Evolutionary conservation across 2,113 vertebrate genomes (phyloP).

Genomic region (Erinaceus europaeus): DNA sequence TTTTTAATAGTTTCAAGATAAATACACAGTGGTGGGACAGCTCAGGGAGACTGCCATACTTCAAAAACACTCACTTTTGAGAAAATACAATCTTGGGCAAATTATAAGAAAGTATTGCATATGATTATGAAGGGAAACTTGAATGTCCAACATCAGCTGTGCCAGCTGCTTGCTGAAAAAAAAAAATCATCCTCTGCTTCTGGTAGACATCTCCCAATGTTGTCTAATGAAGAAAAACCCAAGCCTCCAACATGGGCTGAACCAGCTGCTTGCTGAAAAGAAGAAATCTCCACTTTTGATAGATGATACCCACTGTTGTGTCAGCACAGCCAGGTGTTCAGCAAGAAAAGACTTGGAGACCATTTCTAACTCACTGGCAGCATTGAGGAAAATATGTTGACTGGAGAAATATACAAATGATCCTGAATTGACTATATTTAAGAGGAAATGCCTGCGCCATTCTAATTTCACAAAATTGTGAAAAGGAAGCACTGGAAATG

Average conservation of each 20-base stretch:
- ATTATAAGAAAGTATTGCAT: neutral
- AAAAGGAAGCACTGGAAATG: neutral
- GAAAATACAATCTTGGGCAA: neutral
- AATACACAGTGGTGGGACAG: neutral
- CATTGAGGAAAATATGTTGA: neutral
- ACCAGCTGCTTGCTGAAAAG: neutral
- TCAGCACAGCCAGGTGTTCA: neutral
- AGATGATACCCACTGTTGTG: neutral
- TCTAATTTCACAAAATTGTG: constrained; percentile 4
- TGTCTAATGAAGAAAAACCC: neutral
- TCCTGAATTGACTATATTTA: neutral
- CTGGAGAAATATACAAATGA: neutral
- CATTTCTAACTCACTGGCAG: neutral
- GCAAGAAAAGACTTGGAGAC: neutral
- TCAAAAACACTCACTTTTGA: constrained; percentile 1
- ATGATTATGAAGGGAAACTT: too few relatives aligned
- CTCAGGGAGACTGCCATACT: neutral
- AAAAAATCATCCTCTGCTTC: too few relatives aligned
- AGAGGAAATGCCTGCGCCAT: neutral
- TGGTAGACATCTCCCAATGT: too few relatives aligned
- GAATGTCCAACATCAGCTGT: too few relatives aligned
- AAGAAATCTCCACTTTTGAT: neutral
- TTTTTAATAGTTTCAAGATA: neutral
- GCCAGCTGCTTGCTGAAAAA: too few relatives aligned
- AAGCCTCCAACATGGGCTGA: neutral